Base-by-base conservation (phyloP, 2,113 vertebrate genomes). In the Carassius carassius region DNA sequence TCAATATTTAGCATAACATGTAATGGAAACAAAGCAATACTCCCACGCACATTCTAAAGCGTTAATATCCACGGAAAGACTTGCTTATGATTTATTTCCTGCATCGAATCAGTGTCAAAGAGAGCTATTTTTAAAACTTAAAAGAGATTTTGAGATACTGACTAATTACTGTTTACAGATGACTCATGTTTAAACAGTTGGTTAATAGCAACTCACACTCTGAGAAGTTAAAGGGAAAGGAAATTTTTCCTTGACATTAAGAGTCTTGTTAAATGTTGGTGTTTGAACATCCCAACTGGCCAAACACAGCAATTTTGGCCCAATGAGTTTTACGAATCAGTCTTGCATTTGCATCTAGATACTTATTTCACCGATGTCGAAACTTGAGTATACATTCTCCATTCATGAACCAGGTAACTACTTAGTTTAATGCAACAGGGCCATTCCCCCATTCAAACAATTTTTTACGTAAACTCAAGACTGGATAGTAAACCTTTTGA, bases 1-100 rank as follows among this genome's bases (percentile, higher is more conserved):
- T n/a, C n/a, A n/a, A n/a, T n/a, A n/a, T n/a, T n/a, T n/a, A n/a
- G n/a, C n/a, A n/a, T n/a, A n/a, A n/a, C n/a, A n/a, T n/a, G n/a
- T n/a, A n/a, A n/a, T n/a, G n/a, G n/a, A n/a, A n/a, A n/a, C n/a
- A n/a, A n/a, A n/a, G n/a, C n/a, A n/a, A n/a, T n/a, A n/a, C n/a
- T n/a, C n/a, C n/a, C n/a, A n/a, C 4, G 1, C 69, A 51, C 3
- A 73, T 74, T 67, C 2, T 3, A 21, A n/a, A n/a, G n/a, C n/a
- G n/a, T n/a, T n/a, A n/a, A n/a, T n/a, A n/a, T n/a, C n/a, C n/a
- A n/a, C n/a, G n/a, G n/a, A n/a, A n/a, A n/a, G n/a, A n/a, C n/a
- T n/a, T n/a, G n/a, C n/a, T n/a, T 73, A 16, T 16, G 32, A 47
- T 56, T 83, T 72, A 41, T 37, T 74, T 32, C 44, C 81, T 84